A percentile compares a stretch with the other conserved stretches of the same genome.
These are phyloP conservation scores for Hipposideros armiger DNA, from an alignment of 2,113 vertebrate species.

Conservation along the genomic window DNA sequence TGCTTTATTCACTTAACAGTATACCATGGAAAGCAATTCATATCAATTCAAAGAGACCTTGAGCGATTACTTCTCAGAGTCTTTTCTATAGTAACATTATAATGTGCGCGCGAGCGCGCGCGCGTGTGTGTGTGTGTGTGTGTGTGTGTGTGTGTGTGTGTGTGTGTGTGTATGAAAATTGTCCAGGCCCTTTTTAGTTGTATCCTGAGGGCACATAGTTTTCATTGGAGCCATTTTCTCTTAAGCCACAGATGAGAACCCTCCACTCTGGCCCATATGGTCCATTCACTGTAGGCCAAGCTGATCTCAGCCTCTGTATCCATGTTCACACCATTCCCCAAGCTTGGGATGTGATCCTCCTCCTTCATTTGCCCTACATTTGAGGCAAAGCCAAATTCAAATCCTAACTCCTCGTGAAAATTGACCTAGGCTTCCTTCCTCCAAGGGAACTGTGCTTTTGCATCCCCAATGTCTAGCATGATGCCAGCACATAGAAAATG, in stretches of 20 bases:
- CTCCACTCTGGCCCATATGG: background rate
- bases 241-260: background rate
- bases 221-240: background rate
- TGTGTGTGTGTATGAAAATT: too few relatives aligned
- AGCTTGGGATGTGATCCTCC: background rate
- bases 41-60: background rate
- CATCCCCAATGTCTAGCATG: background rate
- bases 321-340: background rate
- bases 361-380: background rate
- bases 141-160: too few relatives aligned
- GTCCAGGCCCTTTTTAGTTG: background rate
- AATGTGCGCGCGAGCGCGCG: too few relatives aligned
- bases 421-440: background rate
- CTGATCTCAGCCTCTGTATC: background rate
- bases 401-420: background rate
- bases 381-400: background rate
- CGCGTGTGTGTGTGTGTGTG: too few relatives aligned
- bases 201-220: background rate
- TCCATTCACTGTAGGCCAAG: background rate
- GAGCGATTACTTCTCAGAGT: background rate
- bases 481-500: background rate
- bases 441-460: background rate
- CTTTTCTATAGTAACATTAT: background rate
- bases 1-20: conserved; percentile 5
- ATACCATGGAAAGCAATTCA: background rate